Evolutionary conservation across 2,797 vertebrate species (phyloP).

Genomic region (Pseudochirops cupreus): DNA sequence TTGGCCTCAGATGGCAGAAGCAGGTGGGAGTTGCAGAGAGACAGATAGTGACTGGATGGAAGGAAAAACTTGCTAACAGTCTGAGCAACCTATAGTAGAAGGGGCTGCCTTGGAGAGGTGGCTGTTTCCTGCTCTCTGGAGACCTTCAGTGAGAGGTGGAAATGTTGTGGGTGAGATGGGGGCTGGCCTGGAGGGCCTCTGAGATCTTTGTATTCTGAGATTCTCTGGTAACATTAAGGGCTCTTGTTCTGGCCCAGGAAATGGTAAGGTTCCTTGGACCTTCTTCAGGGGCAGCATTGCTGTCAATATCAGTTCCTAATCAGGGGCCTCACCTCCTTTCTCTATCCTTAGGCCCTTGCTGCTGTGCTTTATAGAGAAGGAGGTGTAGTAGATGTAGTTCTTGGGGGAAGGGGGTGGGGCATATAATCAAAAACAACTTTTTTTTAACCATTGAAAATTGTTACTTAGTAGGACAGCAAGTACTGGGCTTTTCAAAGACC

Average conservation of each 20-base stretch:
- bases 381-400: neutral
- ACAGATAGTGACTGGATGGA: neutral
- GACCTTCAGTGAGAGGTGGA: neutral
- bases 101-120: neutral
- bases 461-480: neutral
- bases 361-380: neutral
- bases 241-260: neutral
- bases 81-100: neutral
- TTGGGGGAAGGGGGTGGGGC: neutral
- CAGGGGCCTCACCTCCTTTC: neutral
- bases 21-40: neutral
- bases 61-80: neutral
- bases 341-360: neutral
- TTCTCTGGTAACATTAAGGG: neutral
- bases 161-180: neutral
- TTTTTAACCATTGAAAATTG: neutral
- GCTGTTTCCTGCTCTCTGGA: neutral
- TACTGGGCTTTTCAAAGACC: neutral
- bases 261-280: neutral
- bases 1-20: neutral
- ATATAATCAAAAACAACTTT: neutral
- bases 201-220: neutral
- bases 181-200: neutral
- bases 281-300: neutral
- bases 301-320: neutral